Percentiles rank a stretch among this genome's conserved stretches.
These are phyloP conservation scores for Simalia tracyae DNA, from an alignment of 2,797 vertebrate species.

Conservation along the genomic window DNA sequence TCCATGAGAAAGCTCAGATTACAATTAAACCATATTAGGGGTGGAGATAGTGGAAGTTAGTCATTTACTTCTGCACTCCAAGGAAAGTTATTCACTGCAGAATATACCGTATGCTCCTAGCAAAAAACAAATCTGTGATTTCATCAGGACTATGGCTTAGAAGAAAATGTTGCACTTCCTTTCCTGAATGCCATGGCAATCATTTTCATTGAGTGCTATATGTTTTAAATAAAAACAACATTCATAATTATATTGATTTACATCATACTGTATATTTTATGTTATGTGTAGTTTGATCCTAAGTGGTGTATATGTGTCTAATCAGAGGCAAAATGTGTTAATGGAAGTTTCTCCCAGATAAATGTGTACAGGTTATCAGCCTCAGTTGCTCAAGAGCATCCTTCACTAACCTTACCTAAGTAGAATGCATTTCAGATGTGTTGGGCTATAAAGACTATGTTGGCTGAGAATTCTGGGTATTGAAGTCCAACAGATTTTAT, in stretches of 20 bases:
- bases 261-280: too few relatives aligned
- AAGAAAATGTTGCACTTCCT: background rate
- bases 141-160: background rate
- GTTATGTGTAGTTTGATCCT: too few relatives aligned
- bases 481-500: background rate
- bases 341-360: background rate
- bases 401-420: background rate
- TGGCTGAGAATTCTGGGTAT: background rate
- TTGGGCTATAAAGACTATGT: background rate
- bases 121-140: background rate
- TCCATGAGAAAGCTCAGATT: background rate
- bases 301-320: background rate
- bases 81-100: background rate
- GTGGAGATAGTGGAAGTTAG: background rate
- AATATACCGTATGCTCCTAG: background rate
- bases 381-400: background rate
- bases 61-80: background rate
- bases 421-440: background rate
- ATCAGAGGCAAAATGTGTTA: background rate
- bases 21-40: background rate
- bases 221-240: too few relatives aligned
- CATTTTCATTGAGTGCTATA: too few relatives aligned
- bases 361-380: background rate
- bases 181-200: too few relatives aligned
- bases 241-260: too few relatives aligned